Evolutionary conservation across 2,888 invertebrate genomes (phyloP).

Genomic region (Megamerina dolium): DNA sequence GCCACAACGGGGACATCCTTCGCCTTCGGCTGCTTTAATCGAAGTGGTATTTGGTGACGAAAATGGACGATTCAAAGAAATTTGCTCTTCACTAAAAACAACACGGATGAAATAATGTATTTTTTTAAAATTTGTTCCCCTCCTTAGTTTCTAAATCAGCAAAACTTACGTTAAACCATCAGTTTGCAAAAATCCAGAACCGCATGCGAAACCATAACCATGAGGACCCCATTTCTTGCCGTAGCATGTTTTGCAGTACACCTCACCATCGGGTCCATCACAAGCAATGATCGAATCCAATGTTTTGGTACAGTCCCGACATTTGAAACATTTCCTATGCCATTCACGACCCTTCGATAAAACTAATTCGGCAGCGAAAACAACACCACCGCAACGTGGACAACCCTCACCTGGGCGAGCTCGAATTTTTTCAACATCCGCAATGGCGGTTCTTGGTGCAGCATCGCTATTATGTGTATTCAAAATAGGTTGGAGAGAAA

Average conservation of each 20-base stretch:
- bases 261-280: slow-evolving; percentile 86
- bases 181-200: slow-evolving; percentile 88
- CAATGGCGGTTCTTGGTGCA: slow-evolving; percentile 69
- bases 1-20: slow-evolving; percentile 88
- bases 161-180: slow-evolving; percentile 78
- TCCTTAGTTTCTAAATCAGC: neutral
- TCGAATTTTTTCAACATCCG: slow-evolving; percentile 73
- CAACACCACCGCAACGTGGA: slow-evolving; percentile 82
- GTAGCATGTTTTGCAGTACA: slow-evolving; percentile 96
- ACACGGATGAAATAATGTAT: neutral
- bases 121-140: no score
- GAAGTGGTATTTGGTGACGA: slow-evolving; percentile 82
- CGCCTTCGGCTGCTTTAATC: slow-evolving; percentile 78
- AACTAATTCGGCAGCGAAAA: slow-evolving; percentile 91
- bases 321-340: slow-evolving; percentile 92
- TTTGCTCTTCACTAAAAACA: slow-evolving; percentile 69
- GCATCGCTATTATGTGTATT: slow-evolving; percentile 53
- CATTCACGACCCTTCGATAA: slow-evolving; percentile 84
- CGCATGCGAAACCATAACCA: slow-evolving; percentile 92
- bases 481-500: neutral
- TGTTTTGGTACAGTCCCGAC: slow-evolving; percentile 86
- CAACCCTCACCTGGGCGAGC: slow-evolving; percentile 83
- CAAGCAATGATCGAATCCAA: slow-evolving; percentile 94
- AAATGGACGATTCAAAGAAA: slow-evolving; percentile 72
- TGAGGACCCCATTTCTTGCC: slow-evolving; percentile 97